A percentile compares a stretch with the other conserved stretches of the same genome.
phyloP scores from a whole-genome alignment of 1,140 invertebrate species.

The Aradophagus sp. region DNA sequence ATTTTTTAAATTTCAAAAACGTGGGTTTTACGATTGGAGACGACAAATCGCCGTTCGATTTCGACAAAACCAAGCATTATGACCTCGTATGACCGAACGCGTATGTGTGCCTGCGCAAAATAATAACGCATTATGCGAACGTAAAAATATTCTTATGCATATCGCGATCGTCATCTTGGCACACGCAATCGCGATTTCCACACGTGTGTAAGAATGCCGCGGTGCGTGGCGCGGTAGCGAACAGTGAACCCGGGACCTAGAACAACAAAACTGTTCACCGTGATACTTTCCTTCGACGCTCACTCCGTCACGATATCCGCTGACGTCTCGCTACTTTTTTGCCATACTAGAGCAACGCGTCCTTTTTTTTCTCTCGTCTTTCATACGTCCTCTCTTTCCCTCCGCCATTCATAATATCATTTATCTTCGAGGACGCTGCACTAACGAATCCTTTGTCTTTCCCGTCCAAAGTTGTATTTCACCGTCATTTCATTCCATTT shows the following conservation, averaged over 20 bases:
- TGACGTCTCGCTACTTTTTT: slow-evolving; percentile 51
- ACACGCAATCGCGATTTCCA: slow-evolving; percentile 55
- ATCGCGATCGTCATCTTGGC: slow-evolving; percentile 55
- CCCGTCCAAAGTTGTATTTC: too few relatives aligned
- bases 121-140: slow-evolving; percentile 49
- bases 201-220: slow-evolving; percentile 48
- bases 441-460: too few relatives aligned
- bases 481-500: too few relatives aligned
- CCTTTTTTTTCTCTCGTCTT: too few relatives aligned
- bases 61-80: slow-evolving; percentile 23
- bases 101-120: slow-evolving; percentile 15
- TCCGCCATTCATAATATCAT: too few relatives aligned
- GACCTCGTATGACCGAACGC: slow-evolving; percentile 8
- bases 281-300: slow-evolving; percentile 65
- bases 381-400: too few relatives aligned
- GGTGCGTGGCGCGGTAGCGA: slow-evolving; percentile 56
- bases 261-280: slow-evolving; percentile 69
- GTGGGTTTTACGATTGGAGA: too few relatives aligned
- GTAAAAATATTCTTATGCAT: slow-evolving; percentile 53
- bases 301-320: slow-evolving; percentile 51
- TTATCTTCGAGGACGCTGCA: too few relatives aligned
- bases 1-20: too few relatives aligned
- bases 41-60: slow-evolving; percentile 6
- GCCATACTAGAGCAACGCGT: slow-evolving; percentile 31
- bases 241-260: slow-evolving; percentile 57